Base-by-base conservation (phyloP, 2,113 vertebrate species). In the Cebus imitator region DNA sequence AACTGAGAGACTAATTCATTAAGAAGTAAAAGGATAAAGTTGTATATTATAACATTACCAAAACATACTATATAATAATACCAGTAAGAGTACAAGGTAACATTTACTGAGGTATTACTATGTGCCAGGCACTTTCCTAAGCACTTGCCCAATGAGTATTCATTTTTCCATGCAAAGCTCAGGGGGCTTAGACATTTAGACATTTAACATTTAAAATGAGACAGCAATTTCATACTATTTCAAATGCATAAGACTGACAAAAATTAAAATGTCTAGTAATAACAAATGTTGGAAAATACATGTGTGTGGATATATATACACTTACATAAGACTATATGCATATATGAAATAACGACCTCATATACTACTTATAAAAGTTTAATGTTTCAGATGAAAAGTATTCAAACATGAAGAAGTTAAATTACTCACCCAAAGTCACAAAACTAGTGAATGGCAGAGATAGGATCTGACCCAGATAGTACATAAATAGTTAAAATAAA, bases 401-500 rank as follows among this genome's bases (percentile, higher is more conserved):
- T 17, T 45, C 48, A 92, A 37, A 21, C 75, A 84, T 58, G 30
- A 94, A 40, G 27, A 27, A 83, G 32, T 83, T 83, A 70, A 90
- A 80, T 73, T 52, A 90, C 35, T 83, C 35, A 66, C 6, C 25
- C 2, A 58, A 96, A 78, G 6, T 79, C 45, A 84, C 5, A 66
- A 78, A 84, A 9, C 8, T 52, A 58, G 73, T 83, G 75, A 55
- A 32, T 76, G 43, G 43, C 40, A 95, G 57, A 66, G 58, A 66
- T 17, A 87, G 43, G 10, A 88, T 87, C 45, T 91, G 52, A 93
- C 43, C 40, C 37, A 87, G 23, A 43, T 6, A 52, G 18, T 68
- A 37, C 52, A 40, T 52, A 90, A 76, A 48, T 55, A 75, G 14
- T 88, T 93, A 93, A 81, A 93, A 90, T 87, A 78, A 66, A 79